Evolutionary conservation across 2,888 invertebrate genomes (phyloP).

Genomic region (Tenthredo distinguenda): DNA sequence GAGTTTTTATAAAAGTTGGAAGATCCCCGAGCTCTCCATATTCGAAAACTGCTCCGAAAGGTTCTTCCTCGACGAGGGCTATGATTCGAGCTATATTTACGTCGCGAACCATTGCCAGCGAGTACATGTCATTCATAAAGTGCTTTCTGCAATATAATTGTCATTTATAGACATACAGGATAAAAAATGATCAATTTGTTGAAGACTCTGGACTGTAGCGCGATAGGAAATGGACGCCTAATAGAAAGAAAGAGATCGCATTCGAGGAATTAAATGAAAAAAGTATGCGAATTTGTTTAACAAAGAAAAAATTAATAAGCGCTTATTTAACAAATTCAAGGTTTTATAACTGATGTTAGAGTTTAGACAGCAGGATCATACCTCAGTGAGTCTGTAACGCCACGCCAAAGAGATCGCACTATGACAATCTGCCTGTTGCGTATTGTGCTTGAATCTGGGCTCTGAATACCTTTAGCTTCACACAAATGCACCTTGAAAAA

Average conservation of each 20-base stretch:
- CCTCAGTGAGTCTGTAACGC: slow-evolving; percentile 85
- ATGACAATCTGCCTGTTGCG: slow-evolving; percentile 87
- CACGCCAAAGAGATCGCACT: slow-evolving; percentile 88
- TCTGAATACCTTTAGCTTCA: slow-evolving; percentile 88
- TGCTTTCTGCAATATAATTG: slow-evolving; percentile 84
- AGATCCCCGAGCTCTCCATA: slow-evolving; percentile 93
- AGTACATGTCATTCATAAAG: slow-evolving; percentile 92
- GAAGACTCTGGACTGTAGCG: background rate
- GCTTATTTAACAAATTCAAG: background rate
- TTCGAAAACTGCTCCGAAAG: slow-evolving; percentile 93
- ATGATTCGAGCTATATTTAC: slow-evolving; percentile 91
- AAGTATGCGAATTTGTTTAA: too few species aligned
- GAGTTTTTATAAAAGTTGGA: slow-evolving; percentile 82
- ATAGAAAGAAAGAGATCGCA: too few species aligned
- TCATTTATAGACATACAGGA: background rate
- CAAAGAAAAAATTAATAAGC: too few species aligned
- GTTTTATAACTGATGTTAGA: background rate
- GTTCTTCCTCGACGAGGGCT: slow-evolving; percentile 91
- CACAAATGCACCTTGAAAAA: slow-evolving; percentile 85
- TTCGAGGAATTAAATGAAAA: too few species aligned
- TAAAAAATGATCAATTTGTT: background rate
- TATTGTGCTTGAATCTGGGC: slow-evolving; percentile 78
- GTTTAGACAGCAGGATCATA: slow-evolving; percentile 75
- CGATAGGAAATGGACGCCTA: too few species aligned
- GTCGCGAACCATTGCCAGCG: slow-evolving; percentile 91